Conservation (phyloP, 2,797 vertebrate genomes). For the Poeciliopsis paucimaculata region DNA sequence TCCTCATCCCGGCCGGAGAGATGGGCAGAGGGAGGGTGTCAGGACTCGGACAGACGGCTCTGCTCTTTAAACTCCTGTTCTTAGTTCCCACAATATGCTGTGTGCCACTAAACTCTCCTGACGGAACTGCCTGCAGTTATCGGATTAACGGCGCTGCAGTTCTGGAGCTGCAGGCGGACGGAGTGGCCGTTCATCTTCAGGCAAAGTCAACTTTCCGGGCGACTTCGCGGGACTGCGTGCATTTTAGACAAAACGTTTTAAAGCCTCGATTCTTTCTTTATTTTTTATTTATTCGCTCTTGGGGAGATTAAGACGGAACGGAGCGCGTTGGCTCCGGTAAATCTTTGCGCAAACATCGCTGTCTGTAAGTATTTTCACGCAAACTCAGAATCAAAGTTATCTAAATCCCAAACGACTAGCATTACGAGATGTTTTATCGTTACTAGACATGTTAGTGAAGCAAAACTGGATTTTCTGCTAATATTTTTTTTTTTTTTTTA, state of each 20-base stretch:
- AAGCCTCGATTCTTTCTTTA: background rate
- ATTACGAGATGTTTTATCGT: background rate
- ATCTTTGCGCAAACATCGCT: background rate
- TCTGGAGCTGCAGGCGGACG: conserved; percentile 56
- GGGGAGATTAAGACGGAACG: background rate
- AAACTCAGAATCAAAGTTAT: background rate
- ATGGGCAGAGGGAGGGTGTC: conserved; percentile 42
- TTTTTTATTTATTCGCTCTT: background rate
- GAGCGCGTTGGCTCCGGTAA: conserved; percentile 27
- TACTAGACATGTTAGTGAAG: background rate
- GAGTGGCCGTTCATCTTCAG: conserved; percentile 39
- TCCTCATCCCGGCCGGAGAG: conserved; percentile 27
- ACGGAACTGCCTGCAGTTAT: conserved; percentile 81
- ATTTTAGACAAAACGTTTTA: background rate
- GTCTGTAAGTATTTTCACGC: conserved; percentile 55
- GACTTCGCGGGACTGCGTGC: background rate
- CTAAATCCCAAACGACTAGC: background rate
- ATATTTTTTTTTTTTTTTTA: background rate
- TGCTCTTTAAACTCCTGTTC: conserved; percentile 76
- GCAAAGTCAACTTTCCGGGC: conserved; percentile 1
- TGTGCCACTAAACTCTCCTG: conserved; percentile 79
- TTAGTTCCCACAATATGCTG: conserved; percentile 76
- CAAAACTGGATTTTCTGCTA: conserved; percentile 1
- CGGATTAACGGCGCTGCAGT: conserved; percentile 77
- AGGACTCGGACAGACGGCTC: conserved; percentile 65